Percentiles rank a stretch among this genome's conserved stretches.
Conservation (phyloP, 2,797 vertebrate genomes). For the Chromobotia macracanthus region DNA sequence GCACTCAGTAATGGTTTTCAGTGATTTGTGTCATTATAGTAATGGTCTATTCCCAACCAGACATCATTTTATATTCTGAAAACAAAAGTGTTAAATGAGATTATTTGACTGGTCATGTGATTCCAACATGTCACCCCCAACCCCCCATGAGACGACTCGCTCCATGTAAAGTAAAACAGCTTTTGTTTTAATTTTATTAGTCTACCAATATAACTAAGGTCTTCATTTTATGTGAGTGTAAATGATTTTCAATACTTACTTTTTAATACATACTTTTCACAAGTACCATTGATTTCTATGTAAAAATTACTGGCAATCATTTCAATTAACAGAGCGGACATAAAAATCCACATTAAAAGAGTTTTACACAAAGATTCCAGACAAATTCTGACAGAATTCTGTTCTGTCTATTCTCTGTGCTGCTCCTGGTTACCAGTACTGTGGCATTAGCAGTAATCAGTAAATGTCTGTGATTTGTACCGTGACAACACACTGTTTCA, state of each 20-base stretch:
- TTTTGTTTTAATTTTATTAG: too few species aligned
- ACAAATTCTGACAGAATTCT: not conserved
- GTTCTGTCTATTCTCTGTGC: conserved; percentile 5
- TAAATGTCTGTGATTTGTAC: conserved; percentile 38
- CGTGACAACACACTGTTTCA: conserved; percentile 43
- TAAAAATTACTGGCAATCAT: not conserved
- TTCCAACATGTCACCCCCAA: not conserved
- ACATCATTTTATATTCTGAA: not conserved
- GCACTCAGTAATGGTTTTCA: too few species aligned
- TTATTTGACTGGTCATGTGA: conserved; percentile 2
- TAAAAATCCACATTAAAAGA: too few species aligned
- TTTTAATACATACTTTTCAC: not conserved
- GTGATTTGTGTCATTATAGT: not conserved
- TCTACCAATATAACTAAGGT: too few species aligned
- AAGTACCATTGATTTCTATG: not conserved
- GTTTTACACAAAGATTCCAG: not conserved
- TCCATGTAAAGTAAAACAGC: too few species aligned
- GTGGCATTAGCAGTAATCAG: conserved; percentile 40
- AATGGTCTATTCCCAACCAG: not conserved
- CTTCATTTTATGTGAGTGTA: not conserved
- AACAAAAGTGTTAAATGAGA: not conserved
- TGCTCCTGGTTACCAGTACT: not conserved
- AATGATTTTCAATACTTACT: too few species aligned
- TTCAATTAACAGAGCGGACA: too few species aligned
- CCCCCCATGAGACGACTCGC: too few species aligned